Percentiles rank a stretch among this genome's conserved stretches.
Evolutionary conservation across 2,113 vertebrate genomes (phyloP).

Genomic region (Connochaetes taurinus): DNA sequence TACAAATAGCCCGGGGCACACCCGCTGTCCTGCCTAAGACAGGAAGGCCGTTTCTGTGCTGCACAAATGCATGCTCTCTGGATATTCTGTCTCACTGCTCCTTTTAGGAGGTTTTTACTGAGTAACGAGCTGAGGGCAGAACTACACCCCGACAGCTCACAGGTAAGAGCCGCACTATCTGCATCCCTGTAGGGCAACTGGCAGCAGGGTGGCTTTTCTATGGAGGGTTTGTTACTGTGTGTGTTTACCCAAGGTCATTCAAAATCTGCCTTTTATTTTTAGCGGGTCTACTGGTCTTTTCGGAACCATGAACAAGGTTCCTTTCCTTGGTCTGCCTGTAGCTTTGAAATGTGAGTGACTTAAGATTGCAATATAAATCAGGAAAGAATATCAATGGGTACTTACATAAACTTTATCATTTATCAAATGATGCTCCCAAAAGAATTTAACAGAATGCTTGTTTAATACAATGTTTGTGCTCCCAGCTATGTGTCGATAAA

Average conservation of each 20-base stretch:
- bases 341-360: not conserved
- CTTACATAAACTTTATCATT: not conserved
- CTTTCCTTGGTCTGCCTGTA: too few relatives aligned
- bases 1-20: not conserved
- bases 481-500: rapidly evolving
- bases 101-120: not conserved
- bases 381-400: not conserved
- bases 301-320: not conserved
- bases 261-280: not conserved
- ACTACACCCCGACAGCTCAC: not conserved
- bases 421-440: not conserved
- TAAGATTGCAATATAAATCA: not conserved
- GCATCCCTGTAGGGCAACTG: not conserved
- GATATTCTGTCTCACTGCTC: not conserved
- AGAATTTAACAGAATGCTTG: not conserved
- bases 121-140: not conserved
- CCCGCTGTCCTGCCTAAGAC: not conserved
- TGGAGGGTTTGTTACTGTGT: not conserved
- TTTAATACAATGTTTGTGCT: not conserved
- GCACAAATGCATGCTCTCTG: not conserved
- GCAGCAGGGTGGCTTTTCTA: rapidly evolving
- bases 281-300: not conserved
- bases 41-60: not conserved
- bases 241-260: not conserved
- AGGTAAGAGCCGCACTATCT: not conserved